Evolutionary conservation across 2,113 vertebrate genomes (phyloP).

Genomic region (Podilymbus podiceps): DNA sequence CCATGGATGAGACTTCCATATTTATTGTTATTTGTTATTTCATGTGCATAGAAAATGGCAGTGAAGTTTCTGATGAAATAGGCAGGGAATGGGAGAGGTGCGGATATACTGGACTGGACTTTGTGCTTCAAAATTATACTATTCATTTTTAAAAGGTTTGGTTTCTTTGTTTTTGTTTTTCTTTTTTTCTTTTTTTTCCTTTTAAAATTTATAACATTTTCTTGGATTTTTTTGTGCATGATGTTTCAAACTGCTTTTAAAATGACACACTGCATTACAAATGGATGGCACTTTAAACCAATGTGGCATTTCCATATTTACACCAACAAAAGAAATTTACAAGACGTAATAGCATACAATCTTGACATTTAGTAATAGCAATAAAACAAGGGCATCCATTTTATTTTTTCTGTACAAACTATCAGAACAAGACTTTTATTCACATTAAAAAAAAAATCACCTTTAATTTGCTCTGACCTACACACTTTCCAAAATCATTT

Average conservation of each 20-base stretch:
- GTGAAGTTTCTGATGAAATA: slow-evolving; percentile 79
- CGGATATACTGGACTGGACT: slow-evolving; percentile 59
- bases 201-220: slow-evolving; percentile 72
- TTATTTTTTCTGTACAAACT: slow-evolving; percentile 91
- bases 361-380: slow-evolving; percentile 88
- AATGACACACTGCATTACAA: slow-evolving; percentile 89
- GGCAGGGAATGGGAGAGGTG: slow-evolving; percentile 76
- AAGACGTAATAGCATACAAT: slow-evolving; percentile 90
- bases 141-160: slow-evolving; percentile 75
- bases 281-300: slow-evolving; percentile 89
- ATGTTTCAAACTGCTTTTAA: slow-evolving; percentile 74
- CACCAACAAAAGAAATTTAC: slow-evolving; percentile 94
- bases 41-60: slow-evolving; percentile 89
- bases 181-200: slow-evolving; percentile 53
- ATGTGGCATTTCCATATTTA: slow-evolving; percentile 91
- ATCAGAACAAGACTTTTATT: slow-evolving; percentile 86
- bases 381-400: slow-evolving; percentile 85
- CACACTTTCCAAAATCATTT: slow-evolving; percentile 76
- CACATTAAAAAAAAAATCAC: slow-evolving; percentile 80
- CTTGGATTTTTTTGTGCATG: slow-evolving; percentile 50
- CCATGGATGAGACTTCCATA: slow-evolving; percentile 81
- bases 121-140: slow-evolving; percentile 77
- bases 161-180: too few relatives aligned
- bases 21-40: slow-evolving; percentile 85
- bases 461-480: slow-evolving; percentile 86